These are phyloP conservation scores for Andrena bicolor DNA, from an alignment of 2,888 invertebrate genomes.

Conservation along the genomic window DNA sequence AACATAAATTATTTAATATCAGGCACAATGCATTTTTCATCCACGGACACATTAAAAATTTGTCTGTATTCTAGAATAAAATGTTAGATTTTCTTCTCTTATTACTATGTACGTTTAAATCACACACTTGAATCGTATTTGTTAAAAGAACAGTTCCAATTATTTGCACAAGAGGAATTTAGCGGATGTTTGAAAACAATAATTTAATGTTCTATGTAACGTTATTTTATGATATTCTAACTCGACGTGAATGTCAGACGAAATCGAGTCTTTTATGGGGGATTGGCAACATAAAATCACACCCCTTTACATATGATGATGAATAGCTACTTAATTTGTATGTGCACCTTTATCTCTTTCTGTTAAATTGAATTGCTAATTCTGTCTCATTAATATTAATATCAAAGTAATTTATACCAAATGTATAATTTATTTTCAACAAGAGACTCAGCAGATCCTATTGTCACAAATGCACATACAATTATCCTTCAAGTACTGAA, in stretches of 20 bases:
- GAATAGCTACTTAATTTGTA: slow-evolving; percentile 6
- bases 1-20: slow-evolving; percentile 15
- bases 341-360: neutral
- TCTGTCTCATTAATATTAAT: slow-evolving; percentile 14
- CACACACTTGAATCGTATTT: neutral
- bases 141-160: slow-evolving; percentile 8
- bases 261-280: slow-evolving; percentile 19
- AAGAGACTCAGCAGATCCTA: slow-evolving; percentile 26
- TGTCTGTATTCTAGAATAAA: neutral
- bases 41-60: slow-evolving; percentile 16
- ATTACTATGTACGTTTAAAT: slow-evolving; percentile 5
- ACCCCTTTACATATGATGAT: slow-evolving; percentile 3
- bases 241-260: slow-evolving; percentile 7
- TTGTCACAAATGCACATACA: slow-evolving; percentile 42
- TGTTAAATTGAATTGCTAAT: neutral
- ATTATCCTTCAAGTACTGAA: slow-evolving; percentile 35
- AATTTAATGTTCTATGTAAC: neutral
- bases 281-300: slow-evolving; percentile 7
- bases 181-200: slow-evolving; percentile 19
- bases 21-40: slow-evolving; percentile 33
- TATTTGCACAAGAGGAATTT: slow-evolving; percentile 20
- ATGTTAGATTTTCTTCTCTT: slow-evolving; percentile 17
- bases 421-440: slow-evolving; percentile 28
- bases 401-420: slow-evolving; percentile 25
- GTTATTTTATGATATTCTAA: slow-evolving; percentile 18